A percentile compares a stretch with the other conserved stretches of the same genome.
phyloP scores from a whole-genome alignment of 2,797 vertebrate species.

The Cottoperca gobio region DNA sequence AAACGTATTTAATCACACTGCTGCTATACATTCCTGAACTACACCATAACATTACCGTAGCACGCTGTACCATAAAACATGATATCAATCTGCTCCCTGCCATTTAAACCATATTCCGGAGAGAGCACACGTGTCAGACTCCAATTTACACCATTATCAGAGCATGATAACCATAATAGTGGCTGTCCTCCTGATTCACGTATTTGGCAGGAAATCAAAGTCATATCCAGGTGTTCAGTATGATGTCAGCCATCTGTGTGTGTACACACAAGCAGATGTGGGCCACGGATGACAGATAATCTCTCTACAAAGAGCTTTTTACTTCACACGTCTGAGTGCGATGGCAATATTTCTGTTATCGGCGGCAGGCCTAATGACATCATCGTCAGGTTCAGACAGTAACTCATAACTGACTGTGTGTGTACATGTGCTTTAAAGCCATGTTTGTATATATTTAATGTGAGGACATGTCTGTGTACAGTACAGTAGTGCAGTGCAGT shows the following conservation, averaged over 20 bases:
- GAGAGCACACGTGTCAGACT: slow-evolving; percentile 47
- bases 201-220: slow-evolving; percentile 82
- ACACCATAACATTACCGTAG: background rate
- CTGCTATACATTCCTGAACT: background rate
- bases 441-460: background rate
- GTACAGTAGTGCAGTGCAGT: background rate
- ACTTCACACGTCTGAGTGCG: slow-evolving; percentile 50
- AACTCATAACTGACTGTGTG: slow-evolving; percentile 33
- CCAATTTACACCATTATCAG: slow-evolving; percentile 70
- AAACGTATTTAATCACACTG: background rate
- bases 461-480: background rate
- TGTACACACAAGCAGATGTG: slow-evolving; percentile 79
- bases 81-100: slow-evolving; percentile 31
- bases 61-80: slow-evolving; percentile 16
- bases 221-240: slow-evolving; percentile 76
- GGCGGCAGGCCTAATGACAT: slow-evolving; percentile 52
- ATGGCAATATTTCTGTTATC: slow-evolving; percentile 58
- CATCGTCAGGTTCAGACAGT: slow-evolving; percentile 46
- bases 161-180: slow-evolving; percentile 74
- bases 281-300: slow-evolving; percentile 76
- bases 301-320: slow-evolving; percentile 70
- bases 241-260: slow-evolving; percentile 81
- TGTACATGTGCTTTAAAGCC: background rate
- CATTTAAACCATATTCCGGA: slow-evolving; percentile 52
- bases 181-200: slow-evolving; percentile 72